Evolutionary conservation across 1,140 invertebrate genomes (phyloP).

Genomic region (Cheumatopsyche charites): DNA sequence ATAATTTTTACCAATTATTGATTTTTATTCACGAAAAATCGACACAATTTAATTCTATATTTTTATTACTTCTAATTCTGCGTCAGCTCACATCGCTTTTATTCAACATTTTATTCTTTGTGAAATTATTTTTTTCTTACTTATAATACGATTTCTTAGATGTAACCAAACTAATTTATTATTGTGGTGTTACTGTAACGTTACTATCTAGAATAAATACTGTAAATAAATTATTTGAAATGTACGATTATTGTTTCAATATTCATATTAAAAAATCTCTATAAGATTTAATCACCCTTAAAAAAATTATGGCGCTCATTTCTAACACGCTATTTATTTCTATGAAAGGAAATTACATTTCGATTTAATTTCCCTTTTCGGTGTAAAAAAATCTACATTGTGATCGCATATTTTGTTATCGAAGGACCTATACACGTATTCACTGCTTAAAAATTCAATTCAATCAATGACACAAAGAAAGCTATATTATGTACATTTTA

Average conservation of each 20-base stretch:
- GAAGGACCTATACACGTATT: too few relatives aligned
- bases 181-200: constrained; percentile 37
- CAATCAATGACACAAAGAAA: too few relatives aligned
- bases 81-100: neutral
- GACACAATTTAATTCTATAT: neutral
- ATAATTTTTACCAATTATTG: neutral
- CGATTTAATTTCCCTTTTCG: too few relatives aligned
- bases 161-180: constrained; percentile 37
- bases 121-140: too few relatives aligned
- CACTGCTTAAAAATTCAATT: too few relatives aligned
- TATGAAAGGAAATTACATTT: too few relatives aligned
- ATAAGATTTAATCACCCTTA: too few relatives aligned
- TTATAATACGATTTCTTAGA: constrained; percentile 15
- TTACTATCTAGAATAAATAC: constrained; percentile 32
- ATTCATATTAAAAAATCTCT: neutral
- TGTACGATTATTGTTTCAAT: neutral
- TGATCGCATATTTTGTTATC: too few relatives aligned
- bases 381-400: too few relatives aligned
- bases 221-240: constrained; percentile 27
- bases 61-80: neutral
- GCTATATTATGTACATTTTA: too few relatives aligned
- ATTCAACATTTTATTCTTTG: neutral
- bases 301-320: neutral
- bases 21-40: neutral
- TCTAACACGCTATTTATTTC: too few relatives aligned